Evolutionary conservation across 1,140 invertebrate species (phyloP).

Genomic region (Drosophila miranda): DNA sequence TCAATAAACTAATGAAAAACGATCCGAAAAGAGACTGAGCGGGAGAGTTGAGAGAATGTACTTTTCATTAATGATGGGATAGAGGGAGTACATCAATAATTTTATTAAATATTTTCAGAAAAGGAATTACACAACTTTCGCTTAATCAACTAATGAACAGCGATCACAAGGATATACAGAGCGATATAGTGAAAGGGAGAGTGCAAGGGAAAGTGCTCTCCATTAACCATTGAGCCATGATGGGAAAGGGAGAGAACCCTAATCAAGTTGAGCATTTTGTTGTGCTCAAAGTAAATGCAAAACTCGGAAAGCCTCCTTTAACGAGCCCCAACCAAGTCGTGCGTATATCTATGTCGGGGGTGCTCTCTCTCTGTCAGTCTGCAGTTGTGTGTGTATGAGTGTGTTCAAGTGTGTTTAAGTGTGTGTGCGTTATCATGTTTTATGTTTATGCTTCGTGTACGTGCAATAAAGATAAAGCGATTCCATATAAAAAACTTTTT

Average conservation of each 20-base stretch:
- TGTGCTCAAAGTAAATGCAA: conserved; percentile 46
- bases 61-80: too few species aligned
- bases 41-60: too few species aligned
- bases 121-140: conserved; percentile 2
- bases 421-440: conserved; percentile 67
- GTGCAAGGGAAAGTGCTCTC: conserved; percentile 12
- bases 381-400: not conserved
- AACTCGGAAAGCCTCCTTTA: conserved; percentile 43
- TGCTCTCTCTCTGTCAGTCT: not conserved
- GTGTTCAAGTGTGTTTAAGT: not conserved
- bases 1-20: conserved; percentile 5
- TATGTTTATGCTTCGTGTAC: conserved; percentile 77
- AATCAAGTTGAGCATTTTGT: conserved; percentile 50
- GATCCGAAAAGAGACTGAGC: not conserved
- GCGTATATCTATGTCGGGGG: conserved; percentile 30
- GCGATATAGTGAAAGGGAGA: not conserved
- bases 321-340: conserved; percentile 35
- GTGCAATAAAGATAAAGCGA: conserved; percentile 79
- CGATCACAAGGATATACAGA: conserved; percentile 3
- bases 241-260: conserved; percentile 29
- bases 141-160: conserved; percentile 45
- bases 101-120: too few species aligned
- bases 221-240: conserved; percentile 38
- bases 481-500: conserved; percentile 78
- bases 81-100: too few species aligned